Evolutionary conservation across 2,888 invertebrate genomes (phyloP), one percentile per base, ranked within the genome.

Genomic region (Acronicta leporina): DNA sequence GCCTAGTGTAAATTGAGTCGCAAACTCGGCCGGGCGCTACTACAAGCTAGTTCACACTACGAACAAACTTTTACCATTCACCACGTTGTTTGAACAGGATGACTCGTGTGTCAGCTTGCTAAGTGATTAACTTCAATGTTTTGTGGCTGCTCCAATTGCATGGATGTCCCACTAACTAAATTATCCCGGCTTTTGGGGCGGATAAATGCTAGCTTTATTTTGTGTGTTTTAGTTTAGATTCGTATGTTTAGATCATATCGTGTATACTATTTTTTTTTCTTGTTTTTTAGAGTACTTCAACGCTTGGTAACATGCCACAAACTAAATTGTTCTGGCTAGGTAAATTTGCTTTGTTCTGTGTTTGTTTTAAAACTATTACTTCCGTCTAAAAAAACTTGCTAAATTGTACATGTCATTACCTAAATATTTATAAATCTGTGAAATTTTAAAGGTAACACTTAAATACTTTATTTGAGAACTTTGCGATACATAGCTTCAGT

Each of bases 41-140:
- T 8, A n/a, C 20, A 7, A 0, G 5, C 8, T 11, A 14, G 25
- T 30, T 35, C 33, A 10, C 9, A 13, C 16, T 48, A 13, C 13
- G 30, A 35, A 40, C 25, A 49, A 60, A 43, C 42, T 60, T 66
- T 45, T 45, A 42, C 48, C 41, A 58, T 52, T 43, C n/a, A 40
- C 14, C 33, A 8, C 44, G 27, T 20, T 6, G 53, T 40, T 9
- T 40, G 40, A 15, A 16, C 20, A 30, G 35, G 63, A 55, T 63
- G 69, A 67, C 43, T 66, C 66, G 14, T 47, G 49, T 68, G 62
- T 61, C 68, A 49, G 44, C 45, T 53, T 54, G 40, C 20, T 35
- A 38, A 40, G 49, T 66, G 42, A 68, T 68, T 66, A 68, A 68
- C 54, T 68, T 43, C 54, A 51, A 13, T 35, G 69, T 50, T 49